Evolutionary conservation across 2,797 vertebrate genomes (phyloP).

Genomic region (Pipistrellus pipistrellus): DNA sequence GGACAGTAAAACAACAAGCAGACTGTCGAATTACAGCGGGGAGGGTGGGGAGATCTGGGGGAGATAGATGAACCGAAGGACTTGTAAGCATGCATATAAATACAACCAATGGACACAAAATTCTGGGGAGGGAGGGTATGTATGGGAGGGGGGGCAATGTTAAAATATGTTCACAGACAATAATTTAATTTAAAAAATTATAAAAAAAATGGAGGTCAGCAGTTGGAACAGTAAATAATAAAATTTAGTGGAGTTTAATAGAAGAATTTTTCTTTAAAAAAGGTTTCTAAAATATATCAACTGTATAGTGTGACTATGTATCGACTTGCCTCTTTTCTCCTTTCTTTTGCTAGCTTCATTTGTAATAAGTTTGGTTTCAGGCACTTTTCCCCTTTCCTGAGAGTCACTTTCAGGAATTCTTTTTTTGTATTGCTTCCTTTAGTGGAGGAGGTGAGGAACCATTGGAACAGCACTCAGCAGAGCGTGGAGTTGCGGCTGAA

Average conservation of each 20-base stretch:
- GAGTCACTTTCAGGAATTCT: background rate
- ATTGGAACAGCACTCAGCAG: slow-evolving; percentile 96
- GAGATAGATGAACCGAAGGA: too few relatives aligned
- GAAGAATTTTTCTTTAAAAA: background rate
- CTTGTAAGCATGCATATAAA: too few relatives aligned
- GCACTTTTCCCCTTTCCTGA: background rate
- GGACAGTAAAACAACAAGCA: too few relatives aligned
- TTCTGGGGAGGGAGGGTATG: too few relatives aligned
- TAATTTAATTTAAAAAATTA: too few relatives aligned
- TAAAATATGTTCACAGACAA: too few relatives aligned
- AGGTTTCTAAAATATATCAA: background rate
- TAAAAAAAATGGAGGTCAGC: too few relatives aligned
- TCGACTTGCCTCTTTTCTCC: background rate
- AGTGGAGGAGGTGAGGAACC: slow-evolving; percentile 96
- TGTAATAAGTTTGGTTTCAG: background rate
- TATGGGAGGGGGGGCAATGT: too few relatives aligned
- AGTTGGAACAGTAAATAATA: too few relatives aligned
- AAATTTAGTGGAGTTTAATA: slow-evolving; percentile 9
- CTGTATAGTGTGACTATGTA: background rate
- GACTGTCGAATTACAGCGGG: too few relatives aligned
- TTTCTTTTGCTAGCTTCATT: background rate
- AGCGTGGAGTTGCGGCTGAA: slow-evolving; percentile 94
- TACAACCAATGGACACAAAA: too few relatives aligned
- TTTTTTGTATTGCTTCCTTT: background rate
- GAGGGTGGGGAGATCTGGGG: too few relatives aligned